phyloP scores from a whole-genome alignment of 1,140 invertebrate species.

The Trinorchestia longiramus region DNA sequence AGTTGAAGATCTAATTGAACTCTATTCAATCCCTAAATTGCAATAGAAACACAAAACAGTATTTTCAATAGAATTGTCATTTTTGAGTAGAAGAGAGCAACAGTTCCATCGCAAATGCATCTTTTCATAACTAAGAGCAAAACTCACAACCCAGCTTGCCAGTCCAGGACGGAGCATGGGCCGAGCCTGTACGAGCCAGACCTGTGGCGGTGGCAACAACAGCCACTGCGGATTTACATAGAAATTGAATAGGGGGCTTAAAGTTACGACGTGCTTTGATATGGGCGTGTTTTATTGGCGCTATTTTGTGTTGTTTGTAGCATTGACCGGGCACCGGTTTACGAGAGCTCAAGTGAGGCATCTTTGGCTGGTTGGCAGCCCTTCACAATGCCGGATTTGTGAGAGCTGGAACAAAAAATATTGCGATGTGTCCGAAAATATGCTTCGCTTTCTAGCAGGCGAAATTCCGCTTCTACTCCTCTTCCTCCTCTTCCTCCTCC shows the following conservation, averaged over 20 bases:
- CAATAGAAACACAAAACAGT: not conserved
- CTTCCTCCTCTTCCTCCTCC: not conserved
- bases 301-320: conserved; percentile 44
- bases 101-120: not conserved
- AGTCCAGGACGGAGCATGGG: not conserved
- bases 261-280: conserved; percentile 50
- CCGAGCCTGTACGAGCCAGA: not conserved
- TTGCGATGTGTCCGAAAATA: not conserved
- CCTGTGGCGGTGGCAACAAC: not conserved
- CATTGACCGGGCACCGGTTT: conserved; percentile 39
- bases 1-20: not conserved
- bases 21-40: not conserved
- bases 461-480: not conserved
- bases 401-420: not conserved
- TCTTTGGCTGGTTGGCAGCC: conserved; percentile 36
- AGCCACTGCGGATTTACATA: conserved; percentile 52
- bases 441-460: not conserved
- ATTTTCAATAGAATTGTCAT: not conserved
- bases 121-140: not conserved
- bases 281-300: conserved; percentile 44
- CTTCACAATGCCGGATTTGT: not conserved
- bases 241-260: conserved; percentile 54
- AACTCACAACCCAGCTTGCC: not conserved
- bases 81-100: not conserved
- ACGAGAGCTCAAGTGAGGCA: not conserved